A percentile compares a stretch with the other conserved stretches of the same genome.
Evolutionary conservation across 2,888 invertebrate species (phyloP).

Genomic region (Epiblema foenella): DNA sequence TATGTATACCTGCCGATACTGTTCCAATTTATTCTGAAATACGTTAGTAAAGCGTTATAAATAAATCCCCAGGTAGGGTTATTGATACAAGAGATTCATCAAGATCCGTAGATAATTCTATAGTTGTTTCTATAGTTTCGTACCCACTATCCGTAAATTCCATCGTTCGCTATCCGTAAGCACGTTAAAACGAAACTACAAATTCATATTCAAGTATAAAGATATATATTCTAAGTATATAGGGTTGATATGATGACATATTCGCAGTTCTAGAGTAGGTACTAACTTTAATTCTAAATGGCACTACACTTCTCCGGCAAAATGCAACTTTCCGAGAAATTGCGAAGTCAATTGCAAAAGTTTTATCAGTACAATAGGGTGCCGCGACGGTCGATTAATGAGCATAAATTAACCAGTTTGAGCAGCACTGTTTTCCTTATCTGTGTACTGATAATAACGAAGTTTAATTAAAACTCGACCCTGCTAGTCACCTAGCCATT

Average conservation of each 20-base stretch:
- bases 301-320: conserved; percentile 43
- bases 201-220: too few relatives aligned
- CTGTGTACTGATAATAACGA: conserved; percentile 52
- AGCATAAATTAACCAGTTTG: conserved; percentile 59
- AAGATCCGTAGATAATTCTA: background rate
- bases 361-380: conserved; percentile 63
- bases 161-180: background rate
- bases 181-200: background rate
- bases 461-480: conserved; percentile 47
- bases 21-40: background rate
- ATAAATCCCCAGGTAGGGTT: background rate
- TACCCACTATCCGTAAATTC: too few relatives aligned
- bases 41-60: background rate
- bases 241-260: too few relatives aligned
- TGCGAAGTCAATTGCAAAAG: conserved; percentile 58
- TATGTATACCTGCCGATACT: background rate
- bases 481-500: conserved; percentile 35
- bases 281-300: conserved; percentile 40
- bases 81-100: background rate
- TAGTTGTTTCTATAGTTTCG: background rate
- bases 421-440: conserved; percentile 62
- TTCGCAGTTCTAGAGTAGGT: background rate
- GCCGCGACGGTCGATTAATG: conserved; percentile 68
- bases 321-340: conserved; percentile 21
- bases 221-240: too few relatives aligned